Conservation (phyloP, 2,113 vertebrate genomes). For the Syngnathus scovelli region DNA sequence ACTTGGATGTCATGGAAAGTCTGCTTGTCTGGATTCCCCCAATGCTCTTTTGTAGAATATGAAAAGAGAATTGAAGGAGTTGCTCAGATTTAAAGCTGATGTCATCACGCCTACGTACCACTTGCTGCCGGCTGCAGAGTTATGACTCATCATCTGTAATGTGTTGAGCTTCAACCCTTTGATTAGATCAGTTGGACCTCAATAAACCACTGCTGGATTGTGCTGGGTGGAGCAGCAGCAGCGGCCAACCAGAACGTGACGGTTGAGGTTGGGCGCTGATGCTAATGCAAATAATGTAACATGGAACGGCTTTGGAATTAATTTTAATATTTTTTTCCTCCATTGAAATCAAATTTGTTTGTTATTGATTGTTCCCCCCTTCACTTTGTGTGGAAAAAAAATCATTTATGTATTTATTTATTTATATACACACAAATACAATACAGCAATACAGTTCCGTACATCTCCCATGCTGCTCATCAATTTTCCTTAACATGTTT, state of each 20-base stretch:
- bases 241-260: not conserved
- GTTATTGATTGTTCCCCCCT: too few species aligned
- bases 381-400: too few species aligned
- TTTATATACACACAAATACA: too few species aligned
- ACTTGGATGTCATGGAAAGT: conserved; percentile 61
- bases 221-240: not conserved
- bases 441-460: not conserved
- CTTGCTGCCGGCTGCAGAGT: conserved; percentile 44
- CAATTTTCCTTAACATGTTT: conserved; percentile 3
- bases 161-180: conserved; percentile 69
- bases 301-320: too few species aligned
- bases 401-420: too few species aligned
- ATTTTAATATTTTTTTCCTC: too few species aligned
- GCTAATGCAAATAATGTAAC: not conserved
- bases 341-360: too few species aligned
- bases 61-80: conserved; percentile 4
- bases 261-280: not conserved
- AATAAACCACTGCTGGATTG: conserved; percentile 39
- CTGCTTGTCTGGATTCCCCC: conserved; percentile 33
- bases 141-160: conserved; percentile 57
- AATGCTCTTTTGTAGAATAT: conserved; percentile 32
- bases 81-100: conserved; percentile 35
- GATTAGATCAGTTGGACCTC: conserved; percentile 69
- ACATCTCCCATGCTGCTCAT: not conserved
- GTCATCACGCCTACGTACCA: conserved; percentile 51